Conservation (phyloP, 1,140 invertebrate genomes). For the Zaprionus capensis region DNA sequence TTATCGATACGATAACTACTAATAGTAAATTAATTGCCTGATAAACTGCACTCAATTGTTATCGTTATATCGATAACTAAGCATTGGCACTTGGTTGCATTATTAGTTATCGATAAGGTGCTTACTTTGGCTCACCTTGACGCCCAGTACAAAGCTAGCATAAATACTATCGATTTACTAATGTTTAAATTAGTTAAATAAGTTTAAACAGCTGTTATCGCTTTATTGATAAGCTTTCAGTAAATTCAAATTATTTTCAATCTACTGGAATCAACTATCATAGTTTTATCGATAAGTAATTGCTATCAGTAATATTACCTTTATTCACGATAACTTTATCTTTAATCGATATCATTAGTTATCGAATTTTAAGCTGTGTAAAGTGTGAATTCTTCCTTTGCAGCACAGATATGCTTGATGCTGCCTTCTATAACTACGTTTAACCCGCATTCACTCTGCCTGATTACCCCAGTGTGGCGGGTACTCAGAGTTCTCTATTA, state of each 20-base stretch:
- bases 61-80: no score
- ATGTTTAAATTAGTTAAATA: no score
- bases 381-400: neutral
- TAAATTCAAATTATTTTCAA: neutral
- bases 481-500: slow-evolving; percentile 15
- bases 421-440: neutral
- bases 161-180: no score
- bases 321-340: no score
- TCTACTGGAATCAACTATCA: neutral
- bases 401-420: neutral
- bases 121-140: neutral
- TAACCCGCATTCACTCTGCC: neutral
- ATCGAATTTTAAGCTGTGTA: neutral
- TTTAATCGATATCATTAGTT: neutral
- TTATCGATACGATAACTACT: no score
- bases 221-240: neutral
- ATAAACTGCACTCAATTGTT: no score
- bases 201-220: no score
- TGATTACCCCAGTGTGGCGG: slow-evolving; percentile 4
- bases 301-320: neutral
- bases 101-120: neutral
- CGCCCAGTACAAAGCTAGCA: no score
- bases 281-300: neutral
- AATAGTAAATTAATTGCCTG: no score
- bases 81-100: no score